Conservation (phyloP, 35 echinoderm and acorn worm species). For the Holothuria glaberrima region DNA sequence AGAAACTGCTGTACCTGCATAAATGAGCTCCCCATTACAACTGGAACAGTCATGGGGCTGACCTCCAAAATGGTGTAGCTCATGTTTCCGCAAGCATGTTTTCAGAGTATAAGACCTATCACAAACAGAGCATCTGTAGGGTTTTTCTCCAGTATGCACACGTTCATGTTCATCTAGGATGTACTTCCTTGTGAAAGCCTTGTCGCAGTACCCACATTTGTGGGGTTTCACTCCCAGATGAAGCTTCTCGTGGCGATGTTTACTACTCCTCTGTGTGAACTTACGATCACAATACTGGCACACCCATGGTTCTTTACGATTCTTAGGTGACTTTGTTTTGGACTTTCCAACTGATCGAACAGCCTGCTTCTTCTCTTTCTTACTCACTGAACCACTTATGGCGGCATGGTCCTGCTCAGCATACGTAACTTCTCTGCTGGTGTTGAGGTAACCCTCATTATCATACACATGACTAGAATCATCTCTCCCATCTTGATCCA, state of each 20-base stretch:
- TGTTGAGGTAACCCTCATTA: not conserved
- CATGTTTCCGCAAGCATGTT: slow-evolving; percentile 44
- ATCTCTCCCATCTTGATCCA: too few relatives aligned
- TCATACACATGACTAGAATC: not conserved
- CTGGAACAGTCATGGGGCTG: slow-evolving; percentile 42
- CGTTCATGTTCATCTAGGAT: slow-evolving; percentile 56
- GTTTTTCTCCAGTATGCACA: slow-evolving; percentile 54
- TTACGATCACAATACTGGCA: slow-evolving; percentile 50
- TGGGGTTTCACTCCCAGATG: slow-evolving; percentile 54
- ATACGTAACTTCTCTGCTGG: too few relatives aligned
- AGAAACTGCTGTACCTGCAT: not conserved
- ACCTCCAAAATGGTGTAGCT: slow-evolving; percentile 40
- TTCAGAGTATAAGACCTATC: slow-evolving; percentile 24
- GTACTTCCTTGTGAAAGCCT: slow-evolving; percentile 62
- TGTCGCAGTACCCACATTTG: slow-evolving; percentile 54
- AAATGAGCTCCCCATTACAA: slow-evolving; percentile 41
- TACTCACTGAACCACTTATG: not conserved
- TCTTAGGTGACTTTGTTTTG: slow-evolving; percentile 34
- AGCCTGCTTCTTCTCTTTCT: not conserved
- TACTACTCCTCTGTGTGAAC: slow-evolving; percentile 60
- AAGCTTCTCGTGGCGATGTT: slow-evolving; percentile 52
- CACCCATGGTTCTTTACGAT: slow-evolving; percentile 39
- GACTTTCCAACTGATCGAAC: slow-evolving; percentile 12
- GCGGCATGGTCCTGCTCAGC: not conserved
- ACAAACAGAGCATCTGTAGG: slow-evolving; percentile 37